Percentiles rank a stretch among this genome's conserved stretches.
These are phyloP conservation scores for Tympanoctomys barrerae DNA, from an alignment of 2,797 vertebrate species.

Conservation along the genomic window DNA sequence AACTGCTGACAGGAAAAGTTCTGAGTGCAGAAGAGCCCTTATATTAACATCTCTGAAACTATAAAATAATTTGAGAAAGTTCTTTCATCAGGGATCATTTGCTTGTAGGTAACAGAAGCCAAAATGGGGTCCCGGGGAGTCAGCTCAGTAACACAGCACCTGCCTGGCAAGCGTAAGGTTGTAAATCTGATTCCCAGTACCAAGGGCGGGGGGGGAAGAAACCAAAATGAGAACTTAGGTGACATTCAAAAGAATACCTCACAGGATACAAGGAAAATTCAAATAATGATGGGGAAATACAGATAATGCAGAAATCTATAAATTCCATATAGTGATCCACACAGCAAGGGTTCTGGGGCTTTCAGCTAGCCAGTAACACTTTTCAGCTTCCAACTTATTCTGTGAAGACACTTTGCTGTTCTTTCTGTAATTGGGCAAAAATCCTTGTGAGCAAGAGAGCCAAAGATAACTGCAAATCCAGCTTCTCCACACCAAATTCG, in stretches of 20 bases:
- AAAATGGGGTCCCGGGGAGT: neutral
- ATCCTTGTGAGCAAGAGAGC: slow-evolving; percentile 18
- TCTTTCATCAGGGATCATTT: slow-evolving; percentile 14
- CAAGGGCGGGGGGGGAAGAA: neutral
- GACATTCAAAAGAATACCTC: slow-evolving; percentile 9
- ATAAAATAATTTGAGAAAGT: slow-evolving; percentile 23
- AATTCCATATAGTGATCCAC: neutral
- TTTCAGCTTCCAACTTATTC: neutral
- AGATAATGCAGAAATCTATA: neutral
- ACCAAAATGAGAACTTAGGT: neutral
- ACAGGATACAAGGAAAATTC: slow-evolving; percentile 39
- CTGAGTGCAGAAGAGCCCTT: neutral
- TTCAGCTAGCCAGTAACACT: slow-evolving; percentile 17
- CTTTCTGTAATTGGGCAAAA: slow-evolving; percentile 23
- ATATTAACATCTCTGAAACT: neutral
- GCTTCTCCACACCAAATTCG: neutral
- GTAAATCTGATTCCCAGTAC: no score
- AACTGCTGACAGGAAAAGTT: neutral
- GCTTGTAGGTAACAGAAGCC: slow-evolving; percentile 25
- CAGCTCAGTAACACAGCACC: no score
- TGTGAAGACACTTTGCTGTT: neutral
- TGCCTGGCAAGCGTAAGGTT: no score
- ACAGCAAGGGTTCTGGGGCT: neutral
- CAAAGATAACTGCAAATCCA: neutral
- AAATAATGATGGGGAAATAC: slow-evolving; percentile 3